Percentiles rank a stretch among this genome's conserved stretches.
Conservation (phyloP, 1,140 invertebrate genomes). For the Whitmania pigra region DNA sequence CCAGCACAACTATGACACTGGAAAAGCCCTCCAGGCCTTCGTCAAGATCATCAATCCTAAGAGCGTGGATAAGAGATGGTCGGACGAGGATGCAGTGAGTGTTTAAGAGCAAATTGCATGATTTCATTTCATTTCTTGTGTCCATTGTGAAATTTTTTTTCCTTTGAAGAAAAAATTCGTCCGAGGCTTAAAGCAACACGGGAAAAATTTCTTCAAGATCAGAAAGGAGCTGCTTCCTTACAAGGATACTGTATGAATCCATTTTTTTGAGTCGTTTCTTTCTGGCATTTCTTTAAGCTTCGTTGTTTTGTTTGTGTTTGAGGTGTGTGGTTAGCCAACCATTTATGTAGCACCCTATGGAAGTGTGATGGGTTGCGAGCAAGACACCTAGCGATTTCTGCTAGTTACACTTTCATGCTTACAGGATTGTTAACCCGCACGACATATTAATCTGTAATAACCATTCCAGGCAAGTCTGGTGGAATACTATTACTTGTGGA, state of each 20-base stretch:
- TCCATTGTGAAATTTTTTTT: background rate
- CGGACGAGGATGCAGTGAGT: constrained; percentile 80
- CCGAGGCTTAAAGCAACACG: constrained; percentile 90
- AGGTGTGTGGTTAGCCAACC: too few relatives aligned
- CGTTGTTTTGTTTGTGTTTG: background rate
- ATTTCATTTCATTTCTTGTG: constrained; percentile 5
- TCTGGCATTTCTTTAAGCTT: background rate
- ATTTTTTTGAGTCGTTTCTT: background rate
- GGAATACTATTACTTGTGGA: constrained; percentile 99
- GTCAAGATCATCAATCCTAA: constrained; percentile 91
- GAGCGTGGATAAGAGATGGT: constrained; percentile 93
- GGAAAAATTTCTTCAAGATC: constrained; percentile 98
- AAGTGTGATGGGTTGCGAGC: too few relatives aligned
- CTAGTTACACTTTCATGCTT: too few relatives aligned
- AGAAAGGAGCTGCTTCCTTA: constrained; percentile 85
- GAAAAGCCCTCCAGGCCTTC: constrained; percentile 81
- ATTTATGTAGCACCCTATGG: too few relatives aligned
- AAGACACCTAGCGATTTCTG: too few relatives aligned
- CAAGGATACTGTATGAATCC: constrained; percentile 71
- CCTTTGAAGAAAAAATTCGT: constrained; percentile 56
- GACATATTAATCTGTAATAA: too few relatives aligned
- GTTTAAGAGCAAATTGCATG: background rate
- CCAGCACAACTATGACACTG: constrained; percentile 84
- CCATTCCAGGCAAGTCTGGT: constrained; percentile 58
- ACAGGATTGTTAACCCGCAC: constrained; percentile 48